Evolutionary conservation across 2,113 vertebrate species (phyloP), one percentile per base, ranked within the genome.

Genomic region (Catharus bicknelli): DNA sequence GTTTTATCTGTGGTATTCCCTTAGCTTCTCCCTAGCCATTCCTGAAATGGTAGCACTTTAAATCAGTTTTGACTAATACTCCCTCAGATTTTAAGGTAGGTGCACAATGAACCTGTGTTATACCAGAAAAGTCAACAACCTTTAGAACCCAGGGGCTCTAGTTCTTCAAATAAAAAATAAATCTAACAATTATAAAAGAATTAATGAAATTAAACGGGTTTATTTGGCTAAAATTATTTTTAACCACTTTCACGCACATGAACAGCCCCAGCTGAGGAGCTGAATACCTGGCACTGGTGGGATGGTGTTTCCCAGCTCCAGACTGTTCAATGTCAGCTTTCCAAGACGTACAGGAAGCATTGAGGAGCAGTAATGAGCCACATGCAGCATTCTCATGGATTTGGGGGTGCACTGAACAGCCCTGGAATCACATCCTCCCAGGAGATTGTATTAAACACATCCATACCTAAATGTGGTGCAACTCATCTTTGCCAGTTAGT

Each of bases 351-450:
- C 16, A 36, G 20, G 26, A 47, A 16, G 42, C 9, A 3, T 5
- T 0, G 5, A 82, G 50, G 51, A 77, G 40, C 20, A 38, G 21
- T 25, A 34, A 34, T 1, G 55, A 78, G 34, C 25, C 34, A 25
- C 43, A 9, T 1, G 1, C 8, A 34, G 30, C 0, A 0, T 66
- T 62, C 25, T 61, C 23, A 10, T 23, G 1, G 6, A 17, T 67
- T 38, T 57, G 34, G 21, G 10, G 19, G 13, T 50, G 30, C 51
- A 70, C 3, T 32, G 59, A 68, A 40, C 36, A 27, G n/a, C 27
- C n/a, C 27, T 40, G 30, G 40, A 9, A 20, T 45, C 0, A 1
- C 26, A 40, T 12, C 16, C 12, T 36, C 58, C 25, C n/a, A 62
- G 25, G 47, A 66, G 15, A 27, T 32, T 64, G 22, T 5, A 3